phyloP scores from a whole-genome alignment of 2,113 vertebrate species.

The Tachuris rubrigastra region DNA sequence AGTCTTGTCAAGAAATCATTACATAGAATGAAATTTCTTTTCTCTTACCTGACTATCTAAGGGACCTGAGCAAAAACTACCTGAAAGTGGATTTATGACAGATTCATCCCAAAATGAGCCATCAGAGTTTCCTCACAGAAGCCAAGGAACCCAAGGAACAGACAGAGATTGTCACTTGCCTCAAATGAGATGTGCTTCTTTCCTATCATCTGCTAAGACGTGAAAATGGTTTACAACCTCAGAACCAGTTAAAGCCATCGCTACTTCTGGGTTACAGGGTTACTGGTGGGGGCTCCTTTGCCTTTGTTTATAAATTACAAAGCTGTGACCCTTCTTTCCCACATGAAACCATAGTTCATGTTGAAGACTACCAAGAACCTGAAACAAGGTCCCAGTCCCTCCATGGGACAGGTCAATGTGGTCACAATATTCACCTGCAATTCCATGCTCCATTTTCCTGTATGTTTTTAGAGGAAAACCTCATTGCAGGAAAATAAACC shows the following conservation, averaged over 20 bases:
- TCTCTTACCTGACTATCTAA: background rate
- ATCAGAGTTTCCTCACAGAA: background rate
- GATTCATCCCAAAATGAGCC: background rate
- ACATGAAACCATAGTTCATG: background rate
- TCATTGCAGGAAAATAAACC: rapidly evolving
- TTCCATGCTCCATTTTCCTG: background rate
- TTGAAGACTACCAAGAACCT: background rate
- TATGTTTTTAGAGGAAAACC: background rate
- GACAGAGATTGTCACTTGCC: background rate
- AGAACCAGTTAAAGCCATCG: background rate
- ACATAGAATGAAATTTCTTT: background rate
- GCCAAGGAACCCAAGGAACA: background rate
- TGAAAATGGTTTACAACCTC: background rate
- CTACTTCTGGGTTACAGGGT: background rate
- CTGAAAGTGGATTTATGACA: background rate
- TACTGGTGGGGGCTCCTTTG: rapidly evolving
- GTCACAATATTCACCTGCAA: background rate
- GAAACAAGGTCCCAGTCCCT: background rate
- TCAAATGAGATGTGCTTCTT: background rate
- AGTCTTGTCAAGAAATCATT: background rate
- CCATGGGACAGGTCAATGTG: background rate
- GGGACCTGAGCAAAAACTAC: background rate
- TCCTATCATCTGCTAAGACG: background rate
- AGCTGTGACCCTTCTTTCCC: background rate
- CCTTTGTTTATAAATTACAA: background rate